A percentile compares a stretch with the other conserved stretches of the same genome.
Conservation (phyloP, 2,797 vertebrate genomes). For the Sparus aurata region DNA sequence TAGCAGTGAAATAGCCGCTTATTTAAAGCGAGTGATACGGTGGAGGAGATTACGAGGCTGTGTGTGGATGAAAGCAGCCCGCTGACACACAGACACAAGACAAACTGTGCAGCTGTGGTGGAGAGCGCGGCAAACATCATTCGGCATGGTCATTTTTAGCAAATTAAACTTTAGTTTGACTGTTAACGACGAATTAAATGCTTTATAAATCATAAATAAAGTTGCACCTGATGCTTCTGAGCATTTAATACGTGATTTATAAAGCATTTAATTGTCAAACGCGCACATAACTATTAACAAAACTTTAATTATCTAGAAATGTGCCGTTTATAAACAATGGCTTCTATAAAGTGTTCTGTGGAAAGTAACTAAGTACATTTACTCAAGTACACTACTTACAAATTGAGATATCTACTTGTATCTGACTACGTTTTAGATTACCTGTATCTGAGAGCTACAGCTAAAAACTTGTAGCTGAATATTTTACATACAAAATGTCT, state of each 20-base stretch:
- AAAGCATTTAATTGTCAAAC: no score
- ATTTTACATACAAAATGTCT: no score
- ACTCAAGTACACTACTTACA: background rate
- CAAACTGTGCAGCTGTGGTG: background rate
- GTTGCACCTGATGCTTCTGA: no score
- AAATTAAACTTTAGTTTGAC: no score
- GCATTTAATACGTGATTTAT: no score
- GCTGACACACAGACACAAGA: background rate
- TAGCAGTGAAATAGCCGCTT: conserved; percentile 48
- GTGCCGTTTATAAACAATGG: no score
- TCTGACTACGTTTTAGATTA: background rate
- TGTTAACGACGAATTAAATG: no score
- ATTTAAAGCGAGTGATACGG: conserved; percentile 61
- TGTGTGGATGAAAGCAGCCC: conserved; percentile 11
- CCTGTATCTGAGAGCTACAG: background rate
- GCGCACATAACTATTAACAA: no score
- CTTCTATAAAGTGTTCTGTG: no score
- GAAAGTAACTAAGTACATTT: background rate
- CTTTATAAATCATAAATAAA: no score
- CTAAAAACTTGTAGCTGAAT: background rate
- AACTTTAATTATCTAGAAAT: no score
- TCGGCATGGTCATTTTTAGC: no score
- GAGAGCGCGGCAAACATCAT: background rate
- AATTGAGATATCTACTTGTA: background rate
- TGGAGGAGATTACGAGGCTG: conserved; percentile 11